A percentile compares a stretch with the other conserved stretches of the same genome.
Conservation (phyloP, 2,888 invertebrate species). For the Sphaerophoria rueppellii region DNA sequence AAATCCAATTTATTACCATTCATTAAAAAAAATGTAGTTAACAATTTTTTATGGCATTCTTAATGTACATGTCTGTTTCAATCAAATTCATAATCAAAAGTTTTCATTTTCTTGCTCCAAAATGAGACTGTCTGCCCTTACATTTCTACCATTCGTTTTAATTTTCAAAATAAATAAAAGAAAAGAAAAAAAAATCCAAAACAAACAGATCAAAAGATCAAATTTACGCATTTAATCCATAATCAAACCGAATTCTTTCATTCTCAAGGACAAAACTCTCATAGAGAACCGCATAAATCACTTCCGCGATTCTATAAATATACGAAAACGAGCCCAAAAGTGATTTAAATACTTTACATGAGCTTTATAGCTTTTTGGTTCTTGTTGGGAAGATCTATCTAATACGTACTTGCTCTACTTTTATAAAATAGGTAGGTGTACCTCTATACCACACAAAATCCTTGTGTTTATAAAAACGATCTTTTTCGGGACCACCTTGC, state of each 20-base stretch:
- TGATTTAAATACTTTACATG: conserved; percentile 52
- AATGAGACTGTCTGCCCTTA: neutral
- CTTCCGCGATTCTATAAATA: conserved; percentile 60
- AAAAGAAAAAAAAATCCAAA: neutral
- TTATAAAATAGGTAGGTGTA: neutral
- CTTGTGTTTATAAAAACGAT: conserved; percentile 46
- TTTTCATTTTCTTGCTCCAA: too few species aligned
- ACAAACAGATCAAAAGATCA: conserved; percentile 14
- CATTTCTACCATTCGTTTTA: neutral
- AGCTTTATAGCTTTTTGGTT: conserved; percentile 33
- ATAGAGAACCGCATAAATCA: conserved; percentile 42
- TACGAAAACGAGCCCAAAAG: conserved; percentile 16
- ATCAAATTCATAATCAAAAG: too few species aligned
- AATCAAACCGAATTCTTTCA: conserved; percentile 47
- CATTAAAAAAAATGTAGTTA: too few species aligned
- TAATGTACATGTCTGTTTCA: too few species aligned
- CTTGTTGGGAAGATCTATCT: neutral
- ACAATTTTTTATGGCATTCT: too few species aligned
- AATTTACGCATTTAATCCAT: conserved; percentile 38
- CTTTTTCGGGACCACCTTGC: conserved; percentile 67
- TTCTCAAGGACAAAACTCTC: conserved; percentile 57
- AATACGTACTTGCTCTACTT: neutral
- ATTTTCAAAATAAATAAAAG: neutral
- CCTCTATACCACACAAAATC: neutral
- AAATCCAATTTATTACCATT: too few species aligned